Evolutionary conservation across 2,113 vertebrate species (phyloP), one percentile per base, ranked within the genome.

Genomic region (Hymenochirus boettgeri): DNA sequence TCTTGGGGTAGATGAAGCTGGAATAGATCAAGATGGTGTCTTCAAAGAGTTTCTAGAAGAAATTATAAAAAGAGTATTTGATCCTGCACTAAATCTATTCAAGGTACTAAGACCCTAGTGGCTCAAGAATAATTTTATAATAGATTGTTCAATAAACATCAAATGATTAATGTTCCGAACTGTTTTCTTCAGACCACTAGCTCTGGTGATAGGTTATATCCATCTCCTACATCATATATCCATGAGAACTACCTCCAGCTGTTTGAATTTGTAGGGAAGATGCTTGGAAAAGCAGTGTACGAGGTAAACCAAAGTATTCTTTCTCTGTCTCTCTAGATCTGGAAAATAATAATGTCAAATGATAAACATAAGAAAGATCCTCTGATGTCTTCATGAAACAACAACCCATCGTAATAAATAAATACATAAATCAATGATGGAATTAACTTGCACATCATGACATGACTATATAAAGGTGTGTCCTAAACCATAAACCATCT

Each of bases 11-110:
- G 96, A 99, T 3, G 96, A 99, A 76, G 96, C 96, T 0, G 96
- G 96, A 1, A 99, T 99, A 0, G 96, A 99, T 71, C 96, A 99
- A 52, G 96, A 99, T 0, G 96, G 96, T 0, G 96, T 99, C 65
- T 99, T 99, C 79, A 99, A 99, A 76, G 96, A 99, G 80, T 99
- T 99, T 74, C 80, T 99, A 39, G 96, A 99, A 52, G 96, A 99
- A 75, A 99, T 99, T 70, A 99, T 99, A 71, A 99, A 99, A 65
- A 95, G 96, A 59, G 96, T 99, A 65, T 99, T 99, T 67, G 97
- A 99, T 72, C 96, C 96, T 0, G 96, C 94, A 0, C 92, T 99
- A 60, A 99, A 99, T 62, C 85, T 99, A 7, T 99, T 99, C 75
- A 99, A 90, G 93, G 96, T 98, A 74, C 2, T 5, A 0, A 17